phyloP scores from a whole-genome alignment of 2,888 invertebrate genomes.

The Leptopilina syphax region DNA sequence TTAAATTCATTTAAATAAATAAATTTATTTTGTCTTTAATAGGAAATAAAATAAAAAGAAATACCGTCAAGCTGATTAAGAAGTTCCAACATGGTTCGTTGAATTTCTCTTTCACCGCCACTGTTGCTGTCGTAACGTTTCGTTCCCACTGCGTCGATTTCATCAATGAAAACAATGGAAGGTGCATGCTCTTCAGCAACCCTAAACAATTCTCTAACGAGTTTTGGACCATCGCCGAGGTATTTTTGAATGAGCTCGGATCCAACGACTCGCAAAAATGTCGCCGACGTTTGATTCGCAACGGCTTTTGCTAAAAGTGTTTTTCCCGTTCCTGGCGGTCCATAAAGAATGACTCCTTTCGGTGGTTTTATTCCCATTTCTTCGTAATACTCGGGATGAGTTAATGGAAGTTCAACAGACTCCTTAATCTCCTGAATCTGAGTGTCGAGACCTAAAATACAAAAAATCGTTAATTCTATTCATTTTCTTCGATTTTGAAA shows the following conservation, averaged over 20 bases:
- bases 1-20: too few relatives aligned
- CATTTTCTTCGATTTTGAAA: too few relatives aligned
- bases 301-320: slow-evolving; percentile 99
- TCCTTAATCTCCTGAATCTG: slow-evolving; percentile 99
- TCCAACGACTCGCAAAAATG: slow-evolving; percentile 99
- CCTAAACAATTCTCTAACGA: slow-evolving; percentile 97
- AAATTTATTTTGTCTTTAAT: too few relatives aligned
- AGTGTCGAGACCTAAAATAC: slow-evolving; percentile 86
- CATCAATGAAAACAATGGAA: slow-evolving; percentile 99
- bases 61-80: slow-evolving; percentile 98
- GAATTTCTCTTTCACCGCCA: slow-evolving; percentile 99
- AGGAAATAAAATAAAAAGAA: neutral
- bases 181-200: slow-evolving; percentile 99
- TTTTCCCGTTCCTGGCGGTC: slow-evolving; percentile 98
- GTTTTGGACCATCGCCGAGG: slow-evolving; percentile 98
- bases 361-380: slow-evolving; percentile 99
- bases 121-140: slow-evolving; percentile 99
- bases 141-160: slow-evolving; percentile 99
- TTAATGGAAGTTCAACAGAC: slow-evolving; percentile 98
- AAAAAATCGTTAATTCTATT: neutral
- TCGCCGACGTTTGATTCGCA: slow-evolving; percentile 99
- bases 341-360: slow-evolving; percentile 99
- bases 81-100: slow-evolving; percentile 99
- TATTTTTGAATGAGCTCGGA: slow-evolving; percentile 99
- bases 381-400: slow-evolving; percentile 99